Percentiles rank a stretch among this genome's conserved stretches.
Evolutionary conservation across 2,888 invertebrate species (phyloP).

Genomic region (Drepana falcataria): DNA sequence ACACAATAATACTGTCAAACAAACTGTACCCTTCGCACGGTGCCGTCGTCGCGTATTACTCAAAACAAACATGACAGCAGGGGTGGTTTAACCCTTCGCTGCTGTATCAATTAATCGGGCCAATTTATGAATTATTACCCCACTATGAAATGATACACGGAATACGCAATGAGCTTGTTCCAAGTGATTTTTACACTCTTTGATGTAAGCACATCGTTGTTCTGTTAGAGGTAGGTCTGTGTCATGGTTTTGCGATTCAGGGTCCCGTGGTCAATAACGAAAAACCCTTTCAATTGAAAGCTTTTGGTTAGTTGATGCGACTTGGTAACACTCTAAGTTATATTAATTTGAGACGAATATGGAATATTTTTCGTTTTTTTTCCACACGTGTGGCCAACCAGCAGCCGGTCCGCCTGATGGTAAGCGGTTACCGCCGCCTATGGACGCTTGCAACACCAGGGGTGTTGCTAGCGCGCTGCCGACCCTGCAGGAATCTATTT

Average conservation of each 20-base stretch:
- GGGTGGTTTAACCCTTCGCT: constrained; percentile 59
- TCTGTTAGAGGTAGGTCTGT: constrained; percentile 9
- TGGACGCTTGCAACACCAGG: no score
- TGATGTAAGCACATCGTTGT: constrained; percentile 22
- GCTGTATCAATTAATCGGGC: constrained; percentile 70
- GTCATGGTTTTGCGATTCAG: not conserved
- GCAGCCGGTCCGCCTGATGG: no score
- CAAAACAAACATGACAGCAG: constrained; percentile 53
- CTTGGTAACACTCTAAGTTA: no score
- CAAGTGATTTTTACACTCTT: constrained; percentile 22
- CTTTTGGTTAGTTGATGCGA: no score
- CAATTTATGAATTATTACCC: constrained; percentile 74
- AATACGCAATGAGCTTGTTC: constrained; percentile 57
- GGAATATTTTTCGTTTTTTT: no score
- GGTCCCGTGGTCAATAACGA: no score
- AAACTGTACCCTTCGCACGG: constrained; percentile 13
- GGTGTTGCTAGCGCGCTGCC: no score
- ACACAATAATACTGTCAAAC: constrained; percentile 19
- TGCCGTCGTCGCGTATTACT: constrained; percentile 50
- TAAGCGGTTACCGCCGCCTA: no score
- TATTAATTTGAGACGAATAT: no score
- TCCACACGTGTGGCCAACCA: no score
- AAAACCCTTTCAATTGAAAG: no score
- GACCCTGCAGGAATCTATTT: no score
- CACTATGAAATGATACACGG: constrained; percentile 53